Conservation (phyloP, 1,140 invertebrate genomes). For the Drosophila seguyi region DNA sequence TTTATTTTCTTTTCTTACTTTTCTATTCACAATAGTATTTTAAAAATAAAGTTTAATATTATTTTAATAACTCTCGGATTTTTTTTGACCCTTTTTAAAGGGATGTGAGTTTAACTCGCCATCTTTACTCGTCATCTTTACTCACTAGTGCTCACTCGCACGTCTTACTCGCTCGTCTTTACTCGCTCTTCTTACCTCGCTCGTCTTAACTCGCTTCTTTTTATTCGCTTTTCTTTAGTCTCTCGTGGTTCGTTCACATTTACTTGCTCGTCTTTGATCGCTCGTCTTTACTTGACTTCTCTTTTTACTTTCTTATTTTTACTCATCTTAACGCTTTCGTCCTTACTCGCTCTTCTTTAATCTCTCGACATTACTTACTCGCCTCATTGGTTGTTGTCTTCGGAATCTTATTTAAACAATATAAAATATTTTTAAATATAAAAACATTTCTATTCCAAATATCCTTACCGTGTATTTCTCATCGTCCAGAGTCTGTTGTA, state of each 20-base stretch:
- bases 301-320: background rate
- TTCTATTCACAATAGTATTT: background rate
- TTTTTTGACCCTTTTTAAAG: too few relatives aligned
- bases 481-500: conserved; percentile 38
- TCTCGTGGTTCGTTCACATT: background rate
- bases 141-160: too few relatives aligned
- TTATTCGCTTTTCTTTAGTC: background rate
- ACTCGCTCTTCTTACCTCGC: too few relatives aligned
- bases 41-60: background rate
- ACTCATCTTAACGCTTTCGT: too few relatives aligned
- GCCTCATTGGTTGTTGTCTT: too few relatives aligned
- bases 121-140: too few relatives aligned
- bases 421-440: background rate
- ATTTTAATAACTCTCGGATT: too few relatives aligned
- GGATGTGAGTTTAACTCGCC: too few relatives aligned
- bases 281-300: too few relatives aligned
- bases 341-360: background rate
- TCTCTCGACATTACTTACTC: too few relatives aligned
- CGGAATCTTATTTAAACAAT: background rate
- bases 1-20: background rate
- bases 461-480: background rate
- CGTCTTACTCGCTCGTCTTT: background rate
- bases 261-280: too few relatives aligned
- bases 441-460: too few relatives aligned
- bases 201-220: background rate